Evolutionary conservation across 2,797 vertebrate species (phyloP).

Genomic region (Channa striata): DNA sequence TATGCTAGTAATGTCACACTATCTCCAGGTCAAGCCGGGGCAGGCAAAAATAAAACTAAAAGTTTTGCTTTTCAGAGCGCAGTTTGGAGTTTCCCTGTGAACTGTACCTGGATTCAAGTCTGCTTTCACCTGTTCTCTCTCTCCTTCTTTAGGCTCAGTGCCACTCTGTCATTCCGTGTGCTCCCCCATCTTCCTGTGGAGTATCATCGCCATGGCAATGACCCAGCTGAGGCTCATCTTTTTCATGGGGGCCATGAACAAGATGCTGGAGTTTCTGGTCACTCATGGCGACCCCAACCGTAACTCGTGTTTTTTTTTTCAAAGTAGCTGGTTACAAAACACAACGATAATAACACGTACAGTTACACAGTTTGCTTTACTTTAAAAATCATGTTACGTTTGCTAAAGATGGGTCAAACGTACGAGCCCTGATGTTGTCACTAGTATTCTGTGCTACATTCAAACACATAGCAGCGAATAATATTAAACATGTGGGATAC

Average conservation of each 20-base stretch:
- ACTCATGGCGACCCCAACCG: conserved; percentile 70
- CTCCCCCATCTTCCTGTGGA: conserved; percentile 91
- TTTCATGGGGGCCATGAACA: conserved; percentile 94
- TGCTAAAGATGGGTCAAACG: not conserved
- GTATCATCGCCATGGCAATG: conserved; percentile 90
- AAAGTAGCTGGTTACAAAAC: not conserved
- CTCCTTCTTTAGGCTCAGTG: conserved; percentile 32
- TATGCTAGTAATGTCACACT: no score
- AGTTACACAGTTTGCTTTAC: not conserved
- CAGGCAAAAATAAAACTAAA: not conserved
- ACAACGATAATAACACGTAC: not conserved
- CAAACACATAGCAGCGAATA: no score
- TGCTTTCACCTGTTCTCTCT: not conserved
- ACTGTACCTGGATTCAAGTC: conserved; percentile 4
- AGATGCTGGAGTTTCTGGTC: conserved; percentile 89
- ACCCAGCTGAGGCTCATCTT: conserved; percentile 93
- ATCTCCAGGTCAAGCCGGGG: no score
- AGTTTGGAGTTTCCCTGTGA: not conserved
- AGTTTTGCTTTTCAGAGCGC: not conserved
- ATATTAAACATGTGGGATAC: not conserved
- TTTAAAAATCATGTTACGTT: no score
- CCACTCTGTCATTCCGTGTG: conserved; percentile 79
- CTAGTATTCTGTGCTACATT: not conserved
- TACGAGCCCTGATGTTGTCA: not conserved
- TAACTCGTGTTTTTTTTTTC: conserved; percentile 58